Evolutionary conservation across 2,888 invertebrate genomes (phyloP).

Genomic region (Dioctria linearis): DNA sequence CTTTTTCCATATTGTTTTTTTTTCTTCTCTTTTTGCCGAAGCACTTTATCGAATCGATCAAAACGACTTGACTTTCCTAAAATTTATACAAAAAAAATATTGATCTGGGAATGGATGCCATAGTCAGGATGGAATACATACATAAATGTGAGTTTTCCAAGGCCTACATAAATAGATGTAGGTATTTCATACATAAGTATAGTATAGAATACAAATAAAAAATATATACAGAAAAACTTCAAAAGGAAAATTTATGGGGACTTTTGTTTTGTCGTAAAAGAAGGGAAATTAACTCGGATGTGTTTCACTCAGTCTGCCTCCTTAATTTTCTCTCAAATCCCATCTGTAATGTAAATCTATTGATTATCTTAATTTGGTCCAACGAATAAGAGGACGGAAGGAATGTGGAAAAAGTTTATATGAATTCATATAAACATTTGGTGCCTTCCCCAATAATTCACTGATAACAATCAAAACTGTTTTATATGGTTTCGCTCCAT

Average conservation of each 20-base stretch:
- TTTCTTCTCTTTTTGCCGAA: not conserved
- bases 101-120: not conserved
- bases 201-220: no score
- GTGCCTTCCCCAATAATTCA: slow-evolving; percentile 1
- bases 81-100: not conserved
- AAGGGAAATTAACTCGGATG: not conserved
- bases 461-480: slow-evolving; percentile 55
- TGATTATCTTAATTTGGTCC: slow-evolving; percentile 2
- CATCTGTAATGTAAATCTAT: not conserved
- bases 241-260: not conserved
- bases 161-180: no score
- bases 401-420: not conserved
- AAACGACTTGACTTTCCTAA: not conserved
- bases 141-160: no score
- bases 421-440: not conserved
- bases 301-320: not conserved
- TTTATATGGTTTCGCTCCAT: slow-evolving; percentile 54
- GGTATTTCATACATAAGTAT: no score
- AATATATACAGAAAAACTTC: not conserved
- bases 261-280: not conserved
- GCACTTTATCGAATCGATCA: not conserved
- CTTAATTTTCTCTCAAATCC: slow-evolving; percentile 1
- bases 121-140: no score
- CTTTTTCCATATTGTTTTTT: no score
- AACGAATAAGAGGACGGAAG: not conserved